phyloP scores from a whole-genome alignment of 2,113 vertebrate species.

The Acinonyx jubatus region DNA sequence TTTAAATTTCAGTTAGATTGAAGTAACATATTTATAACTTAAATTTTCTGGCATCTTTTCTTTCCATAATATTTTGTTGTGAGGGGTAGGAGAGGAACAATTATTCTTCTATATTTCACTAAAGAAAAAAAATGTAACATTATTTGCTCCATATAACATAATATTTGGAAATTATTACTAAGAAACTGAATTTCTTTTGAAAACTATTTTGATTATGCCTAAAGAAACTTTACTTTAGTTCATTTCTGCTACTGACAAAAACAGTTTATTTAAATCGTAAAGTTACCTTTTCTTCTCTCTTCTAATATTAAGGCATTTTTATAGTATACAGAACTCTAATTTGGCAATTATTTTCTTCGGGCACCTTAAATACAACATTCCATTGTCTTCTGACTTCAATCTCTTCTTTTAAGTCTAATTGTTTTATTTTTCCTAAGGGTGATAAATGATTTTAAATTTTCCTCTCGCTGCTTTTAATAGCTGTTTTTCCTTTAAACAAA shows the following conservation, averaged over 20 bases:
- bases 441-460: background rate
- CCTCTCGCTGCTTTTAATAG: background rate
- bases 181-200: background rate
- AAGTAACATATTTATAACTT: background rate
- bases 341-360: background rate
- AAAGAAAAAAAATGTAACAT: background rate
- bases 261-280: background rate
- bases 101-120: background rate
- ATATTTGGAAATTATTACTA: background rate
- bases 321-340: background rate
- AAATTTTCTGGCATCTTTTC: background rate
- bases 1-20: background rate
- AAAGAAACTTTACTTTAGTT: background rate
- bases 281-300: background rate
- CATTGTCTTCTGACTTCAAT: background rate
- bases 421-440: background rate
- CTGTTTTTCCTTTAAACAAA: background rate
- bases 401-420: background rate
- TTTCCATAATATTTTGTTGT: background rate
- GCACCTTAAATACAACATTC: background rate
- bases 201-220: background rate
- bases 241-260: background rate
- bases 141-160: background rate
- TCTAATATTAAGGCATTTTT: background rate
- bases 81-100: background rate